Conservation (phyloP, 2,797 vertebrate genomes). For the Gallinago stenura region DNA sequence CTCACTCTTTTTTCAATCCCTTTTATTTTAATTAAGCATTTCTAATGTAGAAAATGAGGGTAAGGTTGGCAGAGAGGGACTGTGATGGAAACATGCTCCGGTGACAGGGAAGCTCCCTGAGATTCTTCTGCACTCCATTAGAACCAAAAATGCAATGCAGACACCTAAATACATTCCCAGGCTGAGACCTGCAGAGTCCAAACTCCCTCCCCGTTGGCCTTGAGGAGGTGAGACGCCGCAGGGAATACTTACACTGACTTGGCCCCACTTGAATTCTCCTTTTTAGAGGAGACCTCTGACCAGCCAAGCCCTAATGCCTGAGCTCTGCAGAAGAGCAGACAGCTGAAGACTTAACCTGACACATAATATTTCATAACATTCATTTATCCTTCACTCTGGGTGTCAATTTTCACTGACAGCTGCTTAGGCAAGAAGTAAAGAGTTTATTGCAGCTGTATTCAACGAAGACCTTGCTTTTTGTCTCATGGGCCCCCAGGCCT, state of each 20-base stretch:
- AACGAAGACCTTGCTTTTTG: not conserved
- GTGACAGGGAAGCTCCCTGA: not conserved
- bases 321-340: not conserved
- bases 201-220: not conserved
- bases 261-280: not conserved
- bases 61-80: not conserved
- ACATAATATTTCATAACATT: not conserved
- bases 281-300: not conserved
- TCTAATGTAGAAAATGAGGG: not conserved
- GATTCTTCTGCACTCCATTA: not conserved
- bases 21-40: not conserved
- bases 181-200: not conserved
- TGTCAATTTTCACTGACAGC: not conserved
- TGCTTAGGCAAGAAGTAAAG: not conserved
- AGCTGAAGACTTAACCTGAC: not conserved
- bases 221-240: not conserved
- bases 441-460: not conserved
- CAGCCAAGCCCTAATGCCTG: not conserved
- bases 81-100: not conserved
- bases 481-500: not conserved
- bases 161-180: not conserved
- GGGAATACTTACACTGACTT: not conserved
- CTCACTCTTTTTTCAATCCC: not conserved
- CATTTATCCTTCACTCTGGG: not conserved
- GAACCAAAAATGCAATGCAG: not conserved